phyloP scores from a whole-genome alignment of 2,888 invertebrate genomes.

The Strigamia maritima region DNA sequence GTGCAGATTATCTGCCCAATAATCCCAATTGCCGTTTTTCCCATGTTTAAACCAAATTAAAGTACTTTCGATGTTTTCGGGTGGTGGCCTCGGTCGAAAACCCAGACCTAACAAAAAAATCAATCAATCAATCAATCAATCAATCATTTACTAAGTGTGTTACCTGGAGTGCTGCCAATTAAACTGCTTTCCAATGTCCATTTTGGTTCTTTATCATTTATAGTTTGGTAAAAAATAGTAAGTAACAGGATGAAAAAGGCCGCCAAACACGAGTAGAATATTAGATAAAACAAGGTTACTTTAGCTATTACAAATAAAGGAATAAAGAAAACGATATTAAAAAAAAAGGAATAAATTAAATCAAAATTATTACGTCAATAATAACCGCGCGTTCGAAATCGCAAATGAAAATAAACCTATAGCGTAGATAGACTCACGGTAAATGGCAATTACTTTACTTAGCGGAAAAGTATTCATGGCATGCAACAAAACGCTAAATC shows the following conservation, averaged over 20 bases:
- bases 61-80: constrained; percentile 89
- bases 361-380: too few species aligned
- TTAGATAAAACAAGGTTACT: constrained; percentile 90
- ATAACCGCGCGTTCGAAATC: too few species aligned
- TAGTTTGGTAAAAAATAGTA: constrained; percentile 89
- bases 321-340: too few species aligned
- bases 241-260: constrained; percentile 94
- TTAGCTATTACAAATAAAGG: constrained; percentile 64
- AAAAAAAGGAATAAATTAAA: too few species aligned
- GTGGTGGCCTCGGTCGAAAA: constrained; percentile 93
- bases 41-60: constrained; percentile 88
- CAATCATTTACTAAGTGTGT: constrained; percentile 44
- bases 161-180: constrained; percentile 93
- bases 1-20: constrained; percentile 75
- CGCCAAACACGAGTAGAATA: constrained; percentile 88
- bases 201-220: constrained; percentile 79
- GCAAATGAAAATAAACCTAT: too few species aligned
- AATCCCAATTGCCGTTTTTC: constrained; percentile 67
- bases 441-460: neutral
- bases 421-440: neutral
- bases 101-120: constrained; percentile 71
- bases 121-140: neutral
- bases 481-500: neutral
- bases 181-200: constrained; percentile 82
- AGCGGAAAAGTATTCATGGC: neutral